phyloP scores from a whole-genome alignment of 2,888 invertebrate genomes.

The Netelia melanura region DNA sequence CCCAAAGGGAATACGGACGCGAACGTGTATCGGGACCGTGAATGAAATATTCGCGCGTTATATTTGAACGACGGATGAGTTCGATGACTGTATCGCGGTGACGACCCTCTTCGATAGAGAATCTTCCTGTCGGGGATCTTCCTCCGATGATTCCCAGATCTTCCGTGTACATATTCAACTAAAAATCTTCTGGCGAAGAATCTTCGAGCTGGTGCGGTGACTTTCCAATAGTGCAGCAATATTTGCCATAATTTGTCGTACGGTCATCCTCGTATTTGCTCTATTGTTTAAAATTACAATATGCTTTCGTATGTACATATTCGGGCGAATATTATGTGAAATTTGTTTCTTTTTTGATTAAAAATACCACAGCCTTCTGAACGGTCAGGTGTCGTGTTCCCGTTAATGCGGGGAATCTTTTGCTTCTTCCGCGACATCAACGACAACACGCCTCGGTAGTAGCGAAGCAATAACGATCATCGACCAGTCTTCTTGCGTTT shows the following conservation, averaged over 20 bases:
- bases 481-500: constrained; percentile 80
- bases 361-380: constrained; percentile 73
- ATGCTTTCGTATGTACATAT: constrained; percentile 38
- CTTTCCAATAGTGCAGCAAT: constrained; percentile 7
- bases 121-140: constrained; percentile 6
- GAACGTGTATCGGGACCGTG: background rate
- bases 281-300: constrained; percentile 1
- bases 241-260: constrained; percentile 14
- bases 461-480: constrained; percentile 76
- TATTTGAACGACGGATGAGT: constrained; percentile 31
- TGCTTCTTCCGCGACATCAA: constrained; percentile 23
- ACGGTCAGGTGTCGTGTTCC: constrained; percentile 70
- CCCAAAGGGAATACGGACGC: background rate
- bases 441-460: constrained; percentile 52
- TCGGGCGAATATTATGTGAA: constrained; percentile 38
- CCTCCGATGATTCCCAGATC: constrained; percentile 1
- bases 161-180: constrained; percentile 23
- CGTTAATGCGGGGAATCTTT: constrained; percentile 40
- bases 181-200: constrained; percentile 26
- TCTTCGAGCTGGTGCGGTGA: constrained; percentile 27
- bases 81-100: background rate
- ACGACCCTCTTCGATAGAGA: background rate
- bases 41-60: constrained; percentile 23
- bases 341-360: constrained; percentile 34
- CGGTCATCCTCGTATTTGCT: background rate